These are phyloP conservation scores for Cercopithecus mona DNA, from an alignment of 2,113 vertebrate genomes.

Conservation along the genomic window DNA sequence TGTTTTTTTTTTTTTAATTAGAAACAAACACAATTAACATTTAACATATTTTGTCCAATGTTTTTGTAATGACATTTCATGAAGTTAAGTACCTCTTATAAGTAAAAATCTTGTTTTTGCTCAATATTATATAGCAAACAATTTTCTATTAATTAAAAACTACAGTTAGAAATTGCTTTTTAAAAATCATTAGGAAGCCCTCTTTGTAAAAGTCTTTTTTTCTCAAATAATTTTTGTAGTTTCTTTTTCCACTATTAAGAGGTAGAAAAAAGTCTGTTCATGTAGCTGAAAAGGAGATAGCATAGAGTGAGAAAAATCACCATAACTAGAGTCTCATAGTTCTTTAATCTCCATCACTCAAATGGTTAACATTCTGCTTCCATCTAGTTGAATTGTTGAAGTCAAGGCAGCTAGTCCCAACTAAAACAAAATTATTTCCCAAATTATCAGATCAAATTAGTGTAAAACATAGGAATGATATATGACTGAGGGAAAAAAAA, in stretches of 20 bases:
- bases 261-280: neutral
- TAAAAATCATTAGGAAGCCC: neutral
- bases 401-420: neutral
- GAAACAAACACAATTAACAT: neutral
- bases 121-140: neutral
- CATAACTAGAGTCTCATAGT: neutral
- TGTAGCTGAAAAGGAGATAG: neutral
- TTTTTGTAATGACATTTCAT: neutral
- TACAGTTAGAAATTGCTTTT: neutral
- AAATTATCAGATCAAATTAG: neutral
- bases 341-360: neutral
- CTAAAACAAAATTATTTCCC: neutral
- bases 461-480: neutral
- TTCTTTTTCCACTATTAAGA: neutral
- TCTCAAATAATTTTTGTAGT: neutral
- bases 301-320: neutral
- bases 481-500: neutral
- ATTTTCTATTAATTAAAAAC: conserved; percentile 1
- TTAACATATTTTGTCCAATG: neutral
- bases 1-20: neutral
- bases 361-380: neutral
- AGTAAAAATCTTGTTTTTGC: neutral
- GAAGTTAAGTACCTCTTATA: neutral
- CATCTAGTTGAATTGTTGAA: neutral
- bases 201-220: neutral